Evolutionary conservation across 2,797 vertebrate species (phyloP).

Genomic region (Discoglossus pictus): DNA sequence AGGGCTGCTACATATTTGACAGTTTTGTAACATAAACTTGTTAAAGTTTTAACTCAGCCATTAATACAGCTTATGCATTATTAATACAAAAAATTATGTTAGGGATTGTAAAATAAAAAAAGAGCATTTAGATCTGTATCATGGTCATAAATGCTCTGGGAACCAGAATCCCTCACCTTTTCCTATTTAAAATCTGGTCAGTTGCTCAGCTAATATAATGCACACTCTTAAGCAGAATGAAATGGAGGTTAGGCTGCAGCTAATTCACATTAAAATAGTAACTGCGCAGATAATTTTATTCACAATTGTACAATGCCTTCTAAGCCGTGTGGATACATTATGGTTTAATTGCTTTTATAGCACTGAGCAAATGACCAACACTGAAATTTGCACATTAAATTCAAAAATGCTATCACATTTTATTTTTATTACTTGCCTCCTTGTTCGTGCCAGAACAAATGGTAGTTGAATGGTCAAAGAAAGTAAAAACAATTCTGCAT

Average conservation of each 20-base stretch:
- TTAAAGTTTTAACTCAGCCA: slow-evolving; percentile 74
- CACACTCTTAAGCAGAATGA: slow-evolving; percentile 17
- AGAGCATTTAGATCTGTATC: slow-evolving; percentile 52
- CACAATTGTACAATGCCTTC: neutral
- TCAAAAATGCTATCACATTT: slow-evolving; percentile 16
- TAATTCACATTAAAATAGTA: neutral
- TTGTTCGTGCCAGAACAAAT: neutral
- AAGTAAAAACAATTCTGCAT: too few relatives aligned
- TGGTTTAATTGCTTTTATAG: slow-evolving; percentile 26
- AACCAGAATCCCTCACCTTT: slow-evolving; percentile 44
- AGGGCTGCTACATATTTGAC: slow-evolving; percentile 71
- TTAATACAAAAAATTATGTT: slow-evolving; percentile 66
- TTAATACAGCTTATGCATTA: slow-evolving; percentile 74
- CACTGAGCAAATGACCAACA: neutral
- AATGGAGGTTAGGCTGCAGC: neutral
- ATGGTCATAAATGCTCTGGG: slow-evolving; percentile 49
- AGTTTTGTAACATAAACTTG: slow-evolving; percentile 73
- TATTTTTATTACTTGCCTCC: slow-evolving; percentile 30
- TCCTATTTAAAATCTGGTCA: slow-evolving; percentile 41
- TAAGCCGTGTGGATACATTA: neutral
- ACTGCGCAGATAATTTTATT: neutral
- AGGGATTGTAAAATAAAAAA: slow-evolving; percentile 50
- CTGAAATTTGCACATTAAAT: slow-evolving; percentile 18
- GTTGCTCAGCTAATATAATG: slow-evolving; percentile 33
- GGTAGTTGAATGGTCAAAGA: slow-evolving; percentile 18